Base-by-base conservation (phyloP, 2,888 invertebrate genomes). In the Tetragonula carbonaria region DNA sequence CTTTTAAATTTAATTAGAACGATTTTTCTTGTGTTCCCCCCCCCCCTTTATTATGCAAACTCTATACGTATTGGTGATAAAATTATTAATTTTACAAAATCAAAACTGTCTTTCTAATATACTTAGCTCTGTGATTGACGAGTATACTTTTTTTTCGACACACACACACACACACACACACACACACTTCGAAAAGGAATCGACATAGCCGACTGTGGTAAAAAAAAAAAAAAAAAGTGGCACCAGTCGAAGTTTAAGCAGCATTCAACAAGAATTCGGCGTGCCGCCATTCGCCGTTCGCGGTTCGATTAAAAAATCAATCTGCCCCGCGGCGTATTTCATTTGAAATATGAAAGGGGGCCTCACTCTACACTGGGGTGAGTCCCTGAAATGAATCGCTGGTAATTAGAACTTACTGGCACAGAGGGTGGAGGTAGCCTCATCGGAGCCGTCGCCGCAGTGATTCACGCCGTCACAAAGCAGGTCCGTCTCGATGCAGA, bases 391-490 rank as follows among this genome's bases (percentile, higher is more conserved):
- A 81, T 67, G 68, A 81, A 78, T 76, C 65, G 72, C 14, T 63
- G 59, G 65, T 82, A 86, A 88, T 86, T 85, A 70, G 55, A 86
- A 96, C 96, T 96, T 95, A 98, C 98, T 97, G 95, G 97, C 97
- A 95, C 99, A 99, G 91, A 97, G 96, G 86, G 97, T 96, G 92
- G 97, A 97, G 93, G 97, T 96, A 90, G 97, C 97, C 95, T 99
- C 99, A 94, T 99, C 99, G 73, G 98, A 98, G 88, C 97, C 98
- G 95, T 99, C 98, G 73, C 97, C 98, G 95, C 99, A 99, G 95
- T 99, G 98, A 95, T 98, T 98, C 88, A 98, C 97, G 81, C 97
- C 97, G 95, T 99, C 99, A 95, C 99, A 99, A 91, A 97, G 96
- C 84, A 99, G 96, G 95, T 98, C 98, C 84, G 97, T 97, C 94